phyloP scores from a whole-genome alignment of 2,113 vertebrate species.

The Diglossa brunneiventris region DNA sequence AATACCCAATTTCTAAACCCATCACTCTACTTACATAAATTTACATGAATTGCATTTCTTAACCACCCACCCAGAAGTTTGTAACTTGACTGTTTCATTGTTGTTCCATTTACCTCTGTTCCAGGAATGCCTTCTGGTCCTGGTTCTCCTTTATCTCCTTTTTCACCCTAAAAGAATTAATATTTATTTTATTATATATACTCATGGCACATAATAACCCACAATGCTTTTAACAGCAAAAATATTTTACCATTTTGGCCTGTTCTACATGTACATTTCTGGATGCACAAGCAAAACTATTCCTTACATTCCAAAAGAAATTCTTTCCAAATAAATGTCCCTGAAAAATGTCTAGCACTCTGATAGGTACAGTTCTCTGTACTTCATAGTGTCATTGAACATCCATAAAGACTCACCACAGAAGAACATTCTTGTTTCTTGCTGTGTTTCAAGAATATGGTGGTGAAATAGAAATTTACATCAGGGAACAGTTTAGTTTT shows the following conservation, averaged over 20 bases:
- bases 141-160: conserved; percentile 73
- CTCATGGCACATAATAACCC: not conserved
- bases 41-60: not conserved
- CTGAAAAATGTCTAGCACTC: not conserved
- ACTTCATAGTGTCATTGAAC: not conserved
- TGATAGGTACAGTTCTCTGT: not conserved
- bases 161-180: conserved; percentile 75
- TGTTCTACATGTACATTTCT: not conserved
- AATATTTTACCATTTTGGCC: not conserved
- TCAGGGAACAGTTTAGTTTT: not conserved
- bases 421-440: not conserved
- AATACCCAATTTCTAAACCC: not conserved
- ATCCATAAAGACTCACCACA: not conserved
- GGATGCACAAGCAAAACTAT: not conserved
- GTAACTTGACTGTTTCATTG: not conserved
- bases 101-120: conserved; percentile 66
- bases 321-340: not conserved
- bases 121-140: conserved; percentile 71
- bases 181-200: not conserved
- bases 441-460: not conserved
- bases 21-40: not conserved
- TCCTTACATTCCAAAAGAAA: not conserved
- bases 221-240: not conserved
- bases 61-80: not conserved
- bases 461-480: not conserved